Percentiles rank a stretch among this genome's conserved stretches.
Evolutionary conservation across 2,888 invertebrate genomes (phyloP).

Genomic region (Aphidius colemani): DNA sequence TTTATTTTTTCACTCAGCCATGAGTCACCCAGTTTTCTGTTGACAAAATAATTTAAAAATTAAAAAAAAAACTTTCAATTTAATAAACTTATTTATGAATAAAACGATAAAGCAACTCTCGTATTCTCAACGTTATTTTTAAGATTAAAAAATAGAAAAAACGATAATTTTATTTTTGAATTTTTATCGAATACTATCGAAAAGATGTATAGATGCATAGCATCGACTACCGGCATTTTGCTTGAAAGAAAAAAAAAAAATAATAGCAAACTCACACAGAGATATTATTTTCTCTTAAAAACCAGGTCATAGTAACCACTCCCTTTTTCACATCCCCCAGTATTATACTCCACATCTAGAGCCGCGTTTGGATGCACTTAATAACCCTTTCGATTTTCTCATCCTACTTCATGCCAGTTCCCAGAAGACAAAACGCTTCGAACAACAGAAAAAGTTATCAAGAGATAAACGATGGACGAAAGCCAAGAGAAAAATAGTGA

Average conservation of each 20-base stretch:
- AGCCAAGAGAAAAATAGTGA: slow-evolving; percentile 18
- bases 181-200: too few species aligned
- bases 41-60: slow-evolving; percentile 9
- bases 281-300: slow-evolving; percentile 15
- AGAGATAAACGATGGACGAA: slow-evolving; percentile 9
- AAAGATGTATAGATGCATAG: too few species aligned
- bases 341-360: slow-evolving; percentile 14
- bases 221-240: not conserved
- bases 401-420: slow-evolving; percentile 23
- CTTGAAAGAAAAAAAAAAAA: not conserved
- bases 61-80: slow-evolving; percentile 4
- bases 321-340: slow-evolving; percentile 20
- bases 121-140: too few species aligned
- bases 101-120: not conserved
- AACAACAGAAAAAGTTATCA: slow-evolving; percentile 15
- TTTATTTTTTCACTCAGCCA: slow-evolving; percentile 42
- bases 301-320: slow-evolving; percentile 34
- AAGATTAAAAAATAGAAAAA: too few species aligned
- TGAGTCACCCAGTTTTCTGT: slow-evolving; percentile 32
- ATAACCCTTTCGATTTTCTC: slow-evolving; percentile 31
- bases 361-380: slow-evolving; percentile 23
- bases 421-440: slow-evolving; percentile 22
- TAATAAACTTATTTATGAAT: not conserved
- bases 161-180: too few species aligned
- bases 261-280: too few species aligned